Percentiles rank a stretch among this genome's conserved stretches.
Conservation (phyloP, 2,113 vertebrate genomes). For the Lycaon pictus region DNA sequence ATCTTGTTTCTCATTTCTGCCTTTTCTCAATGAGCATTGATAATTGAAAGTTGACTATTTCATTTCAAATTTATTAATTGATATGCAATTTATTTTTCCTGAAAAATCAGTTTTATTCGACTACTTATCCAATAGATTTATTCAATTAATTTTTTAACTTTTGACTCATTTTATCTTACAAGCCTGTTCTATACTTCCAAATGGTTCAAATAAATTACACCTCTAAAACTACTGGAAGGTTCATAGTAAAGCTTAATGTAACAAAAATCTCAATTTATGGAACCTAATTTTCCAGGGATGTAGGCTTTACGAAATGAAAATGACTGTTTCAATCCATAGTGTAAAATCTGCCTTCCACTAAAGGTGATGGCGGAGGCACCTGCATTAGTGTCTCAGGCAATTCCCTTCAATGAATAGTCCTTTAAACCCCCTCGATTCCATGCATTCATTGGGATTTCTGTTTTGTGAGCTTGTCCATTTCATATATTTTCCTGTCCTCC, state of each 20-base stretch:
- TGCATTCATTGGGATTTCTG: neutral
- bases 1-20: slow-evolving; percentile 48
- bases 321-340: neutral
- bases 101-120: slow-evolving; percentile 55
- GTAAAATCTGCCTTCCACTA: neutral
- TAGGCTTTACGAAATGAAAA: slow-evolving; percentile 58
- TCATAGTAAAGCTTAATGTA: slow-evolving; percentile 58
- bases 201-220: slow-evolving; percentile 67
- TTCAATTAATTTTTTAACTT: slow-evolving; percentile 70
- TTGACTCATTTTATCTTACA: slow-evolving; percentile 54
- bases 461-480: neutral
- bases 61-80: slow-evolving; percentile 65
- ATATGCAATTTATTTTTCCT: slow-evolving; percentile 51
- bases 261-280: slow-evolving; percentile 44
- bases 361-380: neutral
- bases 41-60: slow-evolving; percentile 57
- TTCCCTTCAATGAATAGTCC: neutral
- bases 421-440: neutral
- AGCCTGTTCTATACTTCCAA: slow-evolving; percentile 21
- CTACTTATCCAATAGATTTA: slow-evolving; percentile 53
- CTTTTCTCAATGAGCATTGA: slow-evolving; percentile 50
- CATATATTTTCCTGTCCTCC: neutral
- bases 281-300: slow-evolving; percentile 16
- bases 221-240: slow-evolving; percentile 52
- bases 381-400: neutral